Evolutionary conservation across 2,888 invertebrate species (phyloP), one percentile per base, ranked within the genome.

Genomic region (Dysmachus trigonus): DNA sequence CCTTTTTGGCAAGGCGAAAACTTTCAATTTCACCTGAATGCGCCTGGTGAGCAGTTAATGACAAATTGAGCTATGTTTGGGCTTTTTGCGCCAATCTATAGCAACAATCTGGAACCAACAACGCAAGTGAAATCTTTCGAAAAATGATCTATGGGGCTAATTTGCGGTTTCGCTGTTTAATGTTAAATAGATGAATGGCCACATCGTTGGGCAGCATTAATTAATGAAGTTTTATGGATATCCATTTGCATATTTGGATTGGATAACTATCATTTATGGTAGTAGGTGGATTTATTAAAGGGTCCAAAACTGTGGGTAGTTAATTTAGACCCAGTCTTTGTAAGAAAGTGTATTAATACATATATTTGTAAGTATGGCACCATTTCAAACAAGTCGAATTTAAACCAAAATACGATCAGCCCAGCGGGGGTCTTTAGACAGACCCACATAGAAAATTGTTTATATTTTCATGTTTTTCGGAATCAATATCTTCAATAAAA

Each of bases 11-110:
- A 41, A 35, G 18, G 38, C 33, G 79, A 35, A 81, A 81, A 53
- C 81, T 81, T 81, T 81, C 81, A 81, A 81, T 81, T 81, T 81
- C 81, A 81, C 79, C 27, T 41, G 4, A 27, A 47, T 47, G n/a
- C 27, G 22, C 79, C 47, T 27, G 79, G 41, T 30, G 41, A 10
- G 79, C 27, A 79, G 10, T 79, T 79, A 79, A 79, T 79, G 79
- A 79, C 79, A 79, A 79, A 79, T 76, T 79, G 51, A 79, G 51
- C 51, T 51, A 31, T 27, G 79, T 30, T 79, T 79, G 7, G 22
- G 79, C 15, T 13, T 79, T 79, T 79, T 79, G n/a, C 62, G 62
- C 62, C 62, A 62, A 62, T 53, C 53, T n/a, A n/a, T n/a, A n/a
- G n/a, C 22, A 22, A 7, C 7, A 53, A 53, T 62, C 62, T 62